These are phyloP conservation scores for Pomacea maculata DNA, from an alignment of 1,140 invertebrate species.

Conservation along the genomic window DNA sequence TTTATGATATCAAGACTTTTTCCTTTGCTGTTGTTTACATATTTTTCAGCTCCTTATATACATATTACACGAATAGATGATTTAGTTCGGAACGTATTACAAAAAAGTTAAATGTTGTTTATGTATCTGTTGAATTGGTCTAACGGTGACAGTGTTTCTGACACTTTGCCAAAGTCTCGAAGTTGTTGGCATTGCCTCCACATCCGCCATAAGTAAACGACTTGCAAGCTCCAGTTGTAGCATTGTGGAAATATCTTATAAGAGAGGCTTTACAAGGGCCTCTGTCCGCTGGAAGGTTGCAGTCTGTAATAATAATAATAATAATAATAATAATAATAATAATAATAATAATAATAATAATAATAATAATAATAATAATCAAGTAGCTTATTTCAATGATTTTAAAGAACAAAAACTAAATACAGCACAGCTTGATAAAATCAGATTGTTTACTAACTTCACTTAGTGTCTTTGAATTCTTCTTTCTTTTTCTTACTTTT, in stretches of 20 bases:
- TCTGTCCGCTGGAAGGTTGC: background rate
- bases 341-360: conserved; percentile 33
- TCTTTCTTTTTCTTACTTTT: background rate
- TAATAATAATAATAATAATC: conserved; percentile 23
- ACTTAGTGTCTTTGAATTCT: background rate
- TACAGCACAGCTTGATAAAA: too few relatives aligned
- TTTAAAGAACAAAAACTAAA: too few relatives aligned
- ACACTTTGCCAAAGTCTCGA: background rate
- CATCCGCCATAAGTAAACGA: conserved; percentile 6
- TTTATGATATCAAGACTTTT: too few relatives aligned
- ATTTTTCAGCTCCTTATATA: too few relatives aligned
- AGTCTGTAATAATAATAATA: conserved; percentile 10
- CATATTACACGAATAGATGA: too few relatives aligned
- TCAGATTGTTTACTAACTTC: too few relatives aligned
- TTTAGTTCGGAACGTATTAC: too few relatives aligned
- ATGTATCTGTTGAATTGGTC: too few relatives aligned
- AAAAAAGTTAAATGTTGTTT: too few relatives aligned
- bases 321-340: conserved; percentile 32
- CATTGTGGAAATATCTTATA: background rate
- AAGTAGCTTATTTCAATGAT: conserved; percentile 5
- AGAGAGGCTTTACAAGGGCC: background rate
- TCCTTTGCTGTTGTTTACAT: too few relatives aligned
- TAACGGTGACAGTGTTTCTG: background rate
- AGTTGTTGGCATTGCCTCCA: too few relatives aligned
- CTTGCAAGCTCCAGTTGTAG: background rate